phyloP scores from a whole-genome alignment of 2,113 vertebrate species.

The Mustela nigripes region DNA sequence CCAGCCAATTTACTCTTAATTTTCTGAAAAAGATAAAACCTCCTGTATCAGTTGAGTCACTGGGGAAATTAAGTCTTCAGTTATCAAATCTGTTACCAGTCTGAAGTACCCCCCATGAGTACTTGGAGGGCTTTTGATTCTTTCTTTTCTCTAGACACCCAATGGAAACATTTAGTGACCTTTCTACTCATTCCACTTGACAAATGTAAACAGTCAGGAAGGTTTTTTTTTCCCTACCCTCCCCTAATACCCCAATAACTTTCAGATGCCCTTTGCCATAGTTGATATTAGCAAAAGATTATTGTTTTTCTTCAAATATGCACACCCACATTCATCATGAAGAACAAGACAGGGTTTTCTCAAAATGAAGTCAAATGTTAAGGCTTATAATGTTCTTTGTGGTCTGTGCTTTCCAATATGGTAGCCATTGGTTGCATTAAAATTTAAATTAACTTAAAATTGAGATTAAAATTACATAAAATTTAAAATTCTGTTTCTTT shows the following conservation, averaged over 20 bases:
- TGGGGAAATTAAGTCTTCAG: slow-evolving; percentile 97
- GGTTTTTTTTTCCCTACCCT: neutral
- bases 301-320: slow-evolving; percentile 62
- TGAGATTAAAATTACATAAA: slow-evolving; percentile 33
- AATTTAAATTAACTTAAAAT: slow-evolving; percentile 4
- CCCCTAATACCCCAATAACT: slow-evolving; percentile 63
- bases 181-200: slow-evolving; percentile 89
- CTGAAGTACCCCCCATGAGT: slow-evolving; percentile 87
- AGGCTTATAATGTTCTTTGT: neutral
- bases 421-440: neutral
- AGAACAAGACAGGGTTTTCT: neutral
- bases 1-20: slow-evolving; percentile 93
- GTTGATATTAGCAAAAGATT: slow-evolving; percentile 51
- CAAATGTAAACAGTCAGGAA: slow-evolving; percentile 70
- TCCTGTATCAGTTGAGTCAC: slow-evolving; percentile 95
- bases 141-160: slow-evolving; percentile 90
- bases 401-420: neutral
- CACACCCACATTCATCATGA: neutral
- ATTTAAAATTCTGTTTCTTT: neutral
- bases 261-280: slow-evolving; percentile 83
- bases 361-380: neutral
- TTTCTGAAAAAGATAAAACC: slow-evolving; percentile 95
- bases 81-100: slow-evolving; percentile 92
- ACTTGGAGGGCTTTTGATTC: slow-evolving; percentile 91
- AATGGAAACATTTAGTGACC: slow-evolving; percentile 89